phyloP scores from a whole-genome alignment of 2,113 vertebrate species.

The Gymnorhina tibicen region DNA sequence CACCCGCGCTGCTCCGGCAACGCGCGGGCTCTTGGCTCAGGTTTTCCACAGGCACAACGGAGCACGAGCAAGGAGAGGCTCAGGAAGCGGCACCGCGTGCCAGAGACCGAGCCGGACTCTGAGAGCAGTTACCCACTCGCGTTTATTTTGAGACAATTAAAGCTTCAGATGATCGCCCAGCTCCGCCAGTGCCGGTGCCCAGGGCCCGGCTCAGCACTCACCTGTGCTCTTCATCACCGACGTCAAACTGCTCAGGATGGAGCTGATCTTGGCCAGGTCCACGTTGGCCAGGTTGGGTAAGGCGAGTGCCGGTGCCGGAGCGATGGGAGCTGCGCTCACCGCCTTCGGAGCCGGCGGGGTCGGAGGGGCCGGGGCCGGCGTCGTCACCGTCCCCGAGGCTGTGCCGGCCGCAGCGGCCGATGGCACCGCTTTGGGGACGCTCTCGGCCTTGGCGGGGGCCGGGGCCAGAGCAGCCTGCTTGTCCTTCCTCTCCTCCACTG shows the following conservation, averaged over 20 bases:
- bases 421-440: constrained; percentile 17
- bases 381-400: not conserved
- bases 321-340: not conserved
- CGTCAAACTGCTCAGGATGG: constrained; percentile 92
- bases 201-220: constrained; percentile 43
- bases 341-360: constrained; percentile 47
- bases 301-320: constrained; percentile 36
- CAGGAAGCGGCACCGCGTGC: fast-evolving
- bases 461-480: constrained; percentile 64
- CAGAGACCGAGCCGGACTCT: not conserved
- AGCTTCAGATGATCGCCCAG: not conserved
- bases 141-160: not conserved
- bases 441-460: not conserved
- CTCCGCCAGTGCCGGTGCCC: fast-evolving
- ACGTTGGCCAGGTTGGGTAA: constrained; percentile 94
- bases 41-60: fast-evolving
- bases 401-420: not conserved
- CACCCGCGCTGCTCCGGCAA: not conserved
- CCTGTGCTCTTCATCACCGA: constrained; percentile 97
- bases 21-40: fast-evolving
- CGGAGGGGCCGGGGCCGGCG: not conserved
- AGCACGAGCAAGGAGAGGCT: not conserved
- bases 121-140: fast-evolving
- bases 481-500: constrained; percentile 85
- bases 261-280: constrained; percentile 98